Percentiles rank a stretch among this genome's conserved stretches.
Evolutionary conservation across 2,888 invertebrate species (phyloP).

Genomic region (Ochlodes sylvanus): DNA sequence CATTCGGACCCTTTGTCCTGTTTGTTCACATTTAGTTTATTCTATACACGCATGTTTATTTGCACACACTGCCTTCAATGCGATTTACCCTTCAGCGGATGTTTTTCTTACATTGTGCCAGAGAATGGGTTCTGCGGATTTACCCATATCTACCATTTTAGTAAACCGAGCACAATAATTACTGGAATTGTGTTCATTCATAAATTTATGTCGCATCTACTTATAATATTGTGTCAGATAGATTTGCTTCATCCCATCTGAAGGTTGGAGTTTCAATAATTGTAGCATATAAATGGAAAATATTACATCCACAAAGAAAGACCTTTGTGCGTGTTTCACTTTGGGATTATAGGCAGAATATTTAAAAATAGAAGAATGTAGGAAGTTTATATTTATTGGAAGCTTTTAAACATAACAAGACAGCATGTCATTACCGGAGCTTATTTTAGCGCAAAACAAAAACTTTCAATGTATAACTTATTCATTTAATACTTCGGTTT

Average conservation of each 20-base stretch:
- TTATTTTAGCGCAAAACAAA: no score
- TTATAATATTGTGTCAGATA: conserved; percentile 36
- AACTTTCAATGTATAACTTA: no score
- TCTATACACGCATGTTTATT: conserved; percentile 63
- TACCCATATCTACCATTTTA: conserved; percentile 30
- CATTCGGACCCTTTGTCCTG: conserved; percentile 48
- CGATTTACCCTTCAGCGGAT: conserved; percentile 66
- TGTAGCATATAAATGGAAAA: conserved; percentile 3
- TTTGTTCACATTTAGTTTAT: conserved; percentile 79
- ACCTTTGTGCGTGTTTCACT: no score
- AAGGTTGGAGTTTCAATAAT: conserved; percentile 16
- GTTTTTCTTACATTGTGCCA: conserved; percentile 69
- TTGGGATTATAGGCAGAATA: no score
- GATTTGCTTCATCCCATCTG: conserved; percentile 22
- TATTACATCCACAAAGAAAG: no score
- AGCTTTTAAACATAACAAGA: no score
- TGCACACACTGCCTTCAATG: conserved; percentile 70
- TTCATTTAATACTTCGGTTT: no score
- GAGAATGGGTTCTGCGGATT: conserved; percentile 56
- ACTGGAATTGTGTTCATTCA: conserved; percentile 36
- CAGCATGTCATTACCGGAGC: no score
- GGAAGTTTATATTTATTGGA: no score
- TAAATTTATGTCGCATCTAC: conserved; percentile 21
- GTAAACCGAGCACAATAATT: conserved; percentile 43
- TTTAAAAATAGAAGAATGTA: no score